Evolutionary conservation across 2,888 invertebrate genomes (phyloP), one percentile per base, ranked within the genome.

Genomic region (Alentia gelatinosa): DNA sequence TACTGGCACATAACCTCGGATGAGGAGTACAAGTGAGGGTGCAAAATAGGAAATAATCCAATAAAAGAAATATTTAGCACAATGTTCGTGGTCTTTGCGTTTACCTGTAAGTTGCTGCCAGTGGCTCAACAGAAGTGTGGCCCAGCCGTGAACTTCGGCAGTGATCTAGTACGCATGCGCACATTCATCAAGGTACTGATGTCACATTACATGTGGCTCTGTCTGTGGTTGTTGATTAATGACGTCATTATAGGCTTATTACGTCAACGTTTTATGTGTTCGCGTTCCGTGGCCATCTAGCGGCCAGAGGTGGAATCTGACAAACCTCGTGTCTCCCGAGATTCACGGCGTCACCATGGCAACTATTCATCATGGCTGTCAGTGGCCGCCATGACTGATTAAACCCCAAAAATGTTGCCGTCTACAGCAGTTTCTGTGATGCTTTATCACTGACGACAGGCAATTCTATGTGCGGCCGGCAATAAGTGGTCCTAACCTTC

Each of bases 211-310:
- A 68, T 68, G 68, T 68, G 68, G 68, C n/a, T 68, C 68, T 68
- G 68, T 68, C 68, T 3, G 30, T 30, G 30, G n/a, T 1, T 30
- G 33, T 30, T 68, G 68, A 68, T 68, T 68, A 68, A 68, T 68
- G 30, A 68, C 26, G 68, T 68, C 68, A 68, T 68, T 68, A 68
- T 68, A 68, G 68, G 68, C 68, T 68, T 68, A 68, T 68, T 68
- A 68, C 68, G 30, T 68, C 68, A 68, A 30, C 68, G 68, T 68
- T 68, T 68, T 68, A 68, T 68, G 68, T 7, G n/a, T 26, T 68
- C n/a, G 33, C 68, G 26, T 68, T 30, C 68, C 68, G 1, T 3
- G 26, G 68, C 68, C 68, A 68, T 30, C 68, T 68, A 68, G 68
- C 68, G 68, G 68, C 68, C 30, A 68, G 23, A 68, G 33, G 68